Base-by-base conservation (phyloP, 2,113 vertebrate species). In the Mola mola region DNA sequence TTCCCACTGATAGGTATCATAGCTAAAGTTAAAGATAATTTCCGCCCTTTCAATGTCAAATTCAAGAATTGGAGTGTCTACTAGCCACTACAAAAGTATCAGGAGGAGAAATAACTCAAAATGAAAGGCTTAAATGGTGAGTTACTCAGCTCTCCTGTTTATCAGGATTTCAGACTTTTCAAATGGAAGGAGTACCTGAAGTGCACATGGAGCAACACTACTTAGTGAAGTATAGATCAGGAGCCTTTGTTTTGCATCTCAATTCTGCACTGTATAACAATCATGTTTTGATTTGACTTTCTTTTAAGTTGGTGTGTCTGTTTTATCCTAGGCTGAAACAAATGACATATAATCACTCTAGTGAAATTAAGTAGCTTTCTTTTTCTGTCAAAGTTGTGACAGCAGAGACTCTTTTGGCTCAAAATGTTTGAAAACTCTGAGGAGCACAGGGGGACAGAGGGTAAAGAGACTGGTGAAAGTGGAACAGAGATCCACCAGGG, bases 61-160 rank as follows among this genome's bases (percentile, higher is more conserved):
- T 71, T 71, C 34, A 72, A 53, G 42, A 56, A 74, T 51, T 58
- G 60, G 70, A 47, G 21, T 72, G 31, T 75, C 55, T 37, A 37
- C 51, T 60, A 38, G 49, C 50, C 16, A 62, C 29, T 75, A 79
- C 75, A 86, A 79, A 28, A 57, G 57, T 83, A 85, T 88, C 81
- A 13, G 22, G 31, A 82, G 74, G 46, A 65, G 56, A 70, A 74
- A 75, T 57, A 48, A 81, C 83, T 53, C 16, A 55, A 58, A 72
- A 61, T 38, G 60, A 75, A 64, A 40, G 24, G 19, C 5, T 43
- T 47, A 43, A 63, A 66, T 24, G 24, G 59, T 41, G 16, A 19
- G 61, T 59, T 59, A 65, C 59, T 72, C 37, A 46, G 46, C 67
- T 82, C 78, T 89, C 73, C 60, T n/a, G n/a, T n/a, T n/a, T n/a